Base-by-base conservation (phyloP, 2,113 vertebrate genomes). In the Percopsis transmontana region DNA sequence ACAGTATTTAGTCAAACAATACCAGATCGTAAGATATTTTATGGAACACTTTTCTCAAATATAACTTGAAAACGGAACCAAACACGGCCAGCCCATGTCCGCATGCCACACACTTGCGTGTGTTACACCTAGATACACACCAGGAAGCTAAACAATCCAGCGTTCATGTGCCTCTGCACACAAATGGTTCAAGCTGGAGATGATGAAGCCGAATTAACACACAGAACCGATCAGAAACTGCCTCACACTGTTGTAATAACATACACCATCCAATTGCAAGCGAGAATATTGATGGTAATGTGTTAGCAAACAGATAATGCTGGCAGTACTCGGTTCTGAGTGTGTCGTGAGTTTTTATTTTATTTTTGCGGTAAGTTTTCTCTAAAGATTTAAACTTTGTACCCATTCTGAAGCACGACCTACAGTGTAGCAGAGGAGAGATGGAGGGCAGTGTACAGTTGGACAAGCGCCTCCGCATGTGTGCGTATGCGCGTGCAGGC, bases 361-460 rank as follows among this genome's bases (percentile, higher is more conserved):
- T 52, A 1, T 58, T 33, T 33, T 7, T 33, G 5, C 8, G 27
- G n/a, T n/a, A 62, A 18, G 73, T 76, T 67, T 19, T 20, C 21
- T 62, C 77, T 70, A 16, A 50, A 62, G 58, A 66, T 60, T 20
- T 74, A 86, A 86, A 83, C 52, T 80, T 69, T 71, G 19, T 60
- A 45, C 40, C 66, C 19, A 68, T 13, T 59, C 21, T 19, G 19
- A 64, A 60, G 61, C 70, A 74, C 64, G 41, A 66, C 63, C 68
- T 74, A 62, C 68, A 62, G 58, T 58, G 71, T 68, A 72, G 71
- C 44, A 83, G 84, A 86, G 88, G 86, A 90, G 84, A 88, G 82
- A 84, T 90, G 85, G 87, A 91, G 83, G 85, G 74, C 83, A 86
- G 73, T 79, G 77, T 47, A 73, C 76, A 76, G 62, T 69, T 66